Percentiles rank a stretch among this genome's conserved stretches.
Evolutionary conservation across 2,797 vertebrate species (phyloP).

Genomic region (Microctenopoma stevenorrisi): DNA sequence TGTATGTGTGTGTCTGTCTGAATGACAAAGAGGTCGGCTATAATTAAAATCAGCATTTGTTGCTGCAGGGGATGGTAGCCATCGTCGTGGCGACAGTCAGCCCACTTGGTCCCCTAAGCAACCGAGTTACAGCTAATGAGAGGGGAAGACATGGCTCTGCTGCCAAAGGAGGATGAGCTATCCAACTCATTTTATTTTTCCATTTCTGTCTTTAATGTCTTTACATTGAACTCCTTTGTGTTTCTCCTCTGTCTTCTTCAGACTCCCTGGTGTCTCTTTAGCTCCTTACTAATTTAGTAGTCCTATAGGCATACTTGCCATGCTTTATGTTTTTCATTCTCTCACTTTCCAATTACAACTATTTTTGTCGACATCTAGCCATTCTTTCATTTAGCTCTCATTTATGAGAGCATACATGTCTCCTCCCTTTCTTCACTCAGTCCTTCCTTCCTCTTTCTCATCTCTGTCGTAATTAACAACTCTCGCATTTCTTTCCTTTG

Average conservation of each 20-base stretch:
- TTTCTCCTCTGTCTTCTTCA: slow-evolving; percentile 32
- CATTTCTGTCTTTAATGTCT: slow-evolving; percentile 39
- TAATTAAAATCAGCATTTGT: slow-evolving; percentile 78
- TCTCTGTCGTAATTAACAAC: slow-evolving; percentile 49
- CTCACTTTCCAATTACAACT: slow-evolving; percentile 50
- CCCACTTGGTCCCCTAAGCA: slow-evolving; percentile 65
- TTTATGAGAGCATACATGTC: slow-evolving; percentile 19
- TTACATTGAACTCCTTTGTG: slow-evolving; percentile 43
- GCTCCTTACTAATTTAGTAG: slow-evolving; percentile 45
- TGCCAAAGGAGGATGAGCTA: slow-evolving; percentile 43
- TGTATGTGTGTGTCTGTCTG: slow-evolving; percentile 40
- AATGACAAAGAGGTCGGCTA: slow-evolving; percentile 71
- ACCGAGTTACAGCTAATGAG: slow-evolving; percentile 73
- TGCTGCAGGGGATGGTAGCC: slow-evolving; percentile 63
- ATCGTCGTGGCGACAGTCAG: slow-evolving; percentile 55
- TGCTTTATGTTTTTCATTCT: slow-evolving; percentile 42
- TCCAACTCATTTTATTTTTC: slow-evolving; percentile 29
- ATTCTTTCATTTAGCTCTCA: slow-evolving; percentile 52
- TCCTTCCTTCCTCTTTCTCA: slow-evolving; percentile 24
- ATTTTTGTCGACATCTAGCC: slow-evolving; percentile 51
- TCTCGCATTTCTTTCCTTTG: slow-evolving; percentile 37
- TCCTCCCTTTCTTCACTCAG: slow-evolving; percentile 23
- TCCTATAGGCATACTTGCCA: slow-evolving; percentile 24
- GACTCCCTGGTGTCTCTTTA: slow-evolving; percentile 28
- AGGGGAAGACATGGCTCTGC: slow-evolving; percentile 49